Evolutionary conservation across 1,140 invertebrate genomes (phyloP), one percentile per base, ranked within the genome.

Genomic region (Oncopodura yosiiana): DNA sequence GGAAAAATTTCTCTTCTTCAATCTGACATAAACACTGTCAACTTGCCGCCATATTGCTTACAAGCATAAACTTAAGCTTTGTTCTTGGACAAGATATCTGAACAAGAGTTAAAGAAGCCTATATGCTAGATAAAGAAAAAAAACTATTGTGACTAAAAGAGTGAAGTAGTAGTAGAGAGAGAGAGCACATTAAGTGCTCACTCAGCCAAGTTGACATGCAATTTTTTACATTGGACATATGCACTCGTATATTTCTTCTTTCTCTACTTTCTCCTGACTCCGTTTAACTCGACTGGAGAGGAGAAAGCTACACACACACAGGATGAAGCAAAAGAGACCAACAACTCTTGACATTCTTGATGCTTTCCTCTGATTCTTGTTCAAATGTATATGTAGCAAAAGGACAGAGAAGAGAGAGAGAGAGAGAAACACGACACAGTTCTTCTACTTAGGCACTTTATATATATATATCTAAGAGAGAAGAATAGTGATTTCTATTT

Each of bases 161-260:
- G 23, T 3, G 34, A 30, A 46, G 30, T 32, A 18, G 27, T 19
- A 46, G 29, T 30, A 46, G 34, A 46, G 24, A 32, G 34, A 18
- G 44, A 46, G 34, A 46, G 34, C 44, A 30, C 27, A 34, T 30
- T 46, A 46, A 46, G 44, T 46, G 44, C 44, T 18, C 34, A 46
- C 44, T 46, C 34, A 32, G 27, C 16, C 44, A 32, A 46, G 29
- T 32, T 46, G 44, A 46, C 44, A 46, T 46, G 27, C 30, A 30
- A 32, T 32, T 27, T 46, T 46, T 46, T 46, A 32, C 34, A 30
- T 32, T 32, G 27, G 29, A 27, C 30, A 32, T 12, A 23, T 26
- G 16, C 12, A 36, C 32, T 14, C 32, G 12, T 14, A 11, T 36
- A 36, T 36, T 14, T 16, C 32, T 14, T 36, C 16, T 36, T 16